Conservation (phyloP, 2,113 vertebrate genomes). For the Eudyptes chrysolophus region DNA sequence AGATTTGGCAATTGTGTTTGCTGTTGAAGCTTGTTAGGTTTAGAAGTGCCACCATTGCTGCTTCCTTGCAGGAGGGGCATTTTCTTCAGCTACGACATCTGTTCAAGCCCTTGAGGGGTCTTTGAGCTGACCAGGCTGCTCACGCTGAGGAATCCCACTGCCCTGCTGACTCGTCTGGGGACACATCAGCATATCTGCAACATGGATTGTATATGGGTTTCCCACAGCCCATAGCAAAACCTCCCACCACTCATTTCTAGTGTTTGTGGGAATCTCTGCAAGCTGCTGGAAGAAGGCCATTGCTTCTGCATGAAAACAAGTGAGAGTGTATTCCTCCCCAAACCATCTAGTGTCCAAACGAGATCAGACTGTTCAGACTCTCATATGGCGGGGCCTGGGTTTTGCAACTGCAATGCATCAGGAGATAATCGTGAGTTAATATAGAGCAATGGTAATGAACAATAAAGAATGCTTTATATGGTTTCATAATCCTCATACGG, state of each 20-base stretch:
- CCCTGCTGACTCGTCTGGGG: not conserved
- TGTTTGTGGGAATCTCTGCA: not conserved
- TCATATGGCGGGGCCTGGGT: not conserved
- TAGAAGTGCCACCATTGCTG: not conserved
- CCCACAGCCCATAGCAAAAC: not conserved
- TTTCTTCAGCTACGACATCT: not conserved
- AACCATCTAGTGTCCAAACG: not conserved
- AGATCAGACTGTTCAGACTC: not conserved
- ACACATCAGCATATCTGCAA: not conserved
- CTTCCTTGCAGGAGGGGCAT: not conserved
- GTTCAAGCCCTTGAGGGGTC: not conserved
- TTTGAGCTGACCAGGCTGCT: not conserved
- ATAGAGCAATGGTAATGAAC: conserved; percentile 49
- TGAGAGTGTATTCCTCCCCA: not conserved
- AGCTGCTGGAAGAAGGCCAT: not conserved
- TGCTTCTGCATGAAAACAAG: not conserved
- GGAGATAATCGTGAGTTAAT: conserved; percentile 47
- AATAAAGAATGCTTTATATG: conserved; percentile 50
- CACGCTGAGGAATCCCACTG: not conserved
- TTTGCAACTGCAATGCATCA: conserved; percentile 26
- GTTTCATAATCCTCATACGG: conserved; percentile 48
- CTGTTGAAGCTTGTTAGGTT: not conserved
- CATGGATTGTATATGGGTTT: not conserved
- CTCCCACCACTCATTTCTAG: not conserved
- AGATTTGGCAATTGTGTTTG: not conserved